Conservation (phyloP, 2,888 invertebrate species). For the Sinelater perroti region DNA sequence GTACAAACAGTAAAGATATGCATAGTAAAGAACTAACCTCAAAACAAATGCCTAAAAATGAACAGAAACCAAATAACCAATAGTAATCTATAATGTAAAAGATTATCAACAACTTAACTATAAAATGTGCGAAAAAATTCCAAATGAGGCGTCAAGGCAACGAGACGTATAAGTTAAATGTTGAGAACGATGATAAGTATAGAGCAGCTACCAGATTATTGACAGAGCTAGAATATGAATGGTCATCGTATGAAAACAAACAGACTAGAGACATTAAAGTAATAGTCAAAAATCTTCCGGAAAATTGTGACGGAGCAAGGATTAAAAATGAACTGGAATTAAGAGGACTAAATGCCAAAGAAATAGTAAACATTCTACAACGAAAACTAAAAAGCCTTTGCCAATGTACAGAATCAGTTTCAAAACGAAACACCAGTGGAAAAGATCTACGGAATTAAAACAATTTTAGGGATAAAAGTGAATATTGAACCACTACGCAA, state of each 20-base stretch:
- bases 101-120: neutral
- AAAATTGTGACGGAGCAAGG: neutral
- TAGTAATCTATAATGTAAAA: conserved; percentile 4
- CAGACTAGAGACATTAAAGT: neutral
- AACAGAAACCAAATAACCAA: conserved; percentile 6
- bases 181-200: conserved; percentile 1
- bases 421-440: conserved; percentile 1
- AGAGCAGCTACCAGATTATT: conserved; percentile 1
- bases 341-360: neutral
- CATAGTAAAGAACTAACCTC: neutral
- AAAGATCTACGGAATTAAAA: neutral
- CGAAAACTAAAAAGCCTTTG: conserved; percentile 1
- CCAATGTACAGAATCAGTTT: conserved; percentile 1
- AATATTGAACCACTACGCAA: neutral
- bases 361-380: neutral
- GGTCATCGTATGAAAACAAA: conserved; percentile 5
- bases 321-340: too few species aligned
- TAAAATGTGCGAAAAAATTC: conserved; percentile 4
- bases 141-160: conserved; percentile 4
- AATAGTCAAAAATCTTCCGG: neutral
- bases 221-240: conserved; percentile 4
- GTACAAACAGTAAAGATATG: conserved; percentile 1
- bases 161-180: conserved; percentile 1
- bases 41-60: neutral
- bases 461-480: neutral